phyloP scores from a whole-genome alignment of 2,888 invertebrate genomes.

The Coleophora flavipennella region DNA sequence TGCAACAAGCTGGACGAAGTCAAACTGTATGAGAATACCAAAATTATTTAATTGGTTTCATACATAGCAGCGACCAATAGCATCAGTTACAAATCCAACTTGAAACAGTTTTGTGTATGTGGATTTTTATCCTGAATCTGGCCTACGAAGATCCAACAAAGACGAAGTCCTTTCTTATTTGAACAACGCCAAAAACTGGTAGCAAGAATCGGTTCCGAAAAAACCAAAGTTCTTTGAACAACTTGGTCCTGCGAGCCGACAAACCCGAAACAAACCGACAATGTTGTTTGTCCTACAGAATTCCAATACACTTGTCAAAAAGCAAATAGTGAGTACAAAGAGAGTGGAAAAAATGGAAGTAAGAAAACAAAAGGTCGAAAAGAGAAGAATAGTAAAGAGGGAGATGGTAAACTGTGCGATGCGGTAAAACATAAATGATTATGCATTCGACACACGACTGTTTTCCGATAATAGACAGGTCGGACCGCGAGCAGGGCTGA shows the following conservation, averaged over 20 bases:
- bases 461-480: slow-evolving; percentile 34
- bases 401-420: neutral
- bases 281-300: slow-evolving; percentile 53
- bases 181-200: slow-evolving; percentile 3
- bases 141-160: no score
- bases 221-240: slow-evolving; percentile 16
- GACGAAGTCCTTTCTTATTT: neutral
- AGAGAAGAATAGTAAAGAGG: slow-evolving; percentile 44
- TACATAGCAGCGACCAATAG: no score
- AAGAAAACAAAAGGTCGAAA: slow-evolving; percentile 50
- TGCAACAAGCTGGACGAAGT: no score
- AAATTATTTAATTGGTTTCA: no score
- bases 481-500: slow-evolving; percentile 20
- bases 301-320: slow-evolving; percentile 59
- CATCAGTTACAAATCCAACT: no score
- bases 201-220: slow-evolving; percentile 8
- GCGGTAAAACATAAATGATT: slow-evolving; percentile 46
- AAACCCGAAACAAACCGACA: slow-evolving; percentile 39
- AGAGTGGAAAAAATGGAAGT: slow-evolving; percentile 33
- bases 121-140: no score
- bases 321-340: slow-evolving; percentile 61
- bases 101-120: no score
- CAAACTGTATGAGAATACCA: no score
- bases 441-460: slow-evolving; percentile 49
- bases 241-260: slow-evolving; percentile 24